A percentile compares a stretch with the other conserved stretches of the same genome.
Conservation (phyloP, 2,113 vertebrate genomes). For the Paraplagusia blochii region DNA sequence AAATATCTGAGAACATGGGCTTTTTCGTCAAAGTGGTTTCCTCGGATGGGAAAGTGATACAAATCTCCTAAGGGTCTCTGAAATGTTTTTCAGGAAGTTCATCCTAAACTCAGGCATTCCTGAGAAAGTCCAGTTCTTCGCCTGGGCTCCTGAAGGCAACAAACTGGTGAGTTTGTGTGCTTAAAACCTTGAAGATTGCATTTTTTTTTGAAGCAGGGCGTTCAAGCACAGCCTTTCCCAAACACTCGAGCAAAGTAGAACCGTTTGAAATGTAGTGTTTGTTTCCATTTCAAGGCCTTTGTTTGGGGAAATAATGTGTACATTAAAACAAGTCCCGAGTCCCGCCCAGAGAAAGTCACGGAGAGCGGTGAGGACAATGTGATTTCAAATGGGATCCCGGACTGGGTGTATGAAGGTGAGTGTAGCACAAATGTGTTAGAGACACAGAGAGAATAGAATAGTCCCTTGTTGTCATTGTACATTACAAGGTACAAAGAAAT, state of each 20-base stretch:
- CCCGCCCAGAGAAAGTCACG: conserved; percentile 76
- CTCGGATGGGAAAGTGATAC: not conserved
- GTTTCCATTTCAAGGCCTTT: conserved; percentile 71
- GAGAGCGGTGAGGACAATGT: conserved; percentile 76
- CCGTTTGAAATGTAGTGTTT: not conserved
- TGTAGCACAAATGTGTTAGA: not conserved
- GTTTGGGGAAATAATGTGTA: conserved; percentile 89
- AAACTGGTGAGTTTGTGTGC: conserved; percentile 79
- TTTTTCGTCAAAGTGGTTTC: not conserved
- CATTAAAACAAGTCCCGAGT: conserved; percentile 77
- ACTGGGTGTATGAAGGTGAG: conserved; percentile 97
- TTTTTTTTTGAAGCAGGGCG: not conserved
- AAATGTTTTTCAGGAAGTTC: conserved; percentile 74
- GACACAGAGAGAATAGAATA: too few relatives aligned
- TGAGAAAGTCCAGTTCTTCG: conserved; percentile 83
- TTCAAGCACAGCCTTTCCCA: not conserved
- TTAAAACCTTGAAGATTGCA: not conserved
- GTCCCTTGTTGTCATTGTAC: too few relatives aligned
- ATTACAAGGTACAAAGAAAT: too few relatives aligned
- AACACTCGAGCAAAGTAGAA: conserved; percentile 11
- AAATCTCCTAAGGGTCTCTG: not conserved
- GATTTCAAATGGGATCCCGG: conserved; percentile 92
- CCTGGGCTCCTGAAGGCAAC: conserved; percentile 88
- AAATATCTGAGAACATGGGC: not conserved
- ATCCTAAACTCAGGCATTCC: conserved; percentile 76